phyloP scores from a whole-genome alignment of 1,140 invertebrate genomes.

The Cherax quadricarinatus region DNA sequence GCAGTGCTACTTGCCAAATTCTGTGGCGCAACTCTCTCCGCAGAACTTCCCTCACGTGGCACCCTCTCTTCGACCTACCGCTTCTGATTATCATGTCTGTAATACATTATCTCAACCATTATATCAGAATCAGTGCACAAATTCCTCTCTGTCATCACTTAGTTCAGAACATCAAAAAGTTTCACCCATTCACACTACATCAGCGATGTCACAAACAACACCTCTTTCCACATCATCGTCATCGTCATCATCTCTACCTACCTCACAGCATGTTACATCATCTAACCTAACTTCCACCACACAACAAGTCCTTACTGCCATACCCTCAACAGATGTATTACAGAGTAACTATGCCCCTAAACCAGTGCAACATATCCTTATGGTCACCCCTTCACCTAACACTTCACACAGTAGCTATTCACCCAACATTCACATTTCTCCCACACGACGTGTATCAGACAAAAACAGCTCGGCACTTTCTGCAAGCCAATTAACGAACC shows the following conservation, averaged over 20 bases:
- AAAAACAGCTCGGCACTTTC: neutral
- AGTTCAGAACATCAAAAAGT: slow-evolving; percentile 46
- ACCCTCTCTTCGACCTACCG: neutral
- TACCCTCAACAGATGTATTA: neutral
- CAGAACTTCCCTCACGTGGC: slow-evolving; percentile 43
- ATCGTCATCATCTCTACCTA: neutral
- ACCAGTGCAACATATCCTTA: neutral
- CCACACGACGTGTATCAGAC: neutral
- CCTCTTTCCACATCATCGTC: neutral
- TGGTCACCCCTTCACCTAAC: neutral
- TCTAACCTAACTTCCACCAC: neutral
- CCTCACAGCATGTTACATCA: neutral
- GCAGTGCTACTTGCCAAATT: slow-evolving; percentile 13
- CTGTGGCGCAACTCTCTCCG: slow-evolving; percentile 28
- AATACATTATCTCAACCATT: slow-evolving; percentile 7
- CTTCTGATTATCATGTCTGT: neutral
- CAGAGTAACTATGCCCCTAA: slow-evolving; percentile 31
- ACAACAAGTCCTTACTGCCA: slow-evolving; percentile 17
- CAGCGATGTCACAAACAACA: neutral
- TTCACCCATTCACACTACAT: neutral
- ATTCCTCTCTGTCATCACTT: neutral
- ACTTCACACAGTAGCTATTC: neutral
- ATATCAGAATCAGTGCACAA: slow-evolving; percentile 9
- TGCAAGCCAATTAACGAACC: neutral
- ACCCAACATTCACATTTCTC: neutral